These are phyloP conservation scores for Ips typographus DNA, from an alignment of 1,140 invertebrate genomes.

Conservation along the genomic window DNA sequence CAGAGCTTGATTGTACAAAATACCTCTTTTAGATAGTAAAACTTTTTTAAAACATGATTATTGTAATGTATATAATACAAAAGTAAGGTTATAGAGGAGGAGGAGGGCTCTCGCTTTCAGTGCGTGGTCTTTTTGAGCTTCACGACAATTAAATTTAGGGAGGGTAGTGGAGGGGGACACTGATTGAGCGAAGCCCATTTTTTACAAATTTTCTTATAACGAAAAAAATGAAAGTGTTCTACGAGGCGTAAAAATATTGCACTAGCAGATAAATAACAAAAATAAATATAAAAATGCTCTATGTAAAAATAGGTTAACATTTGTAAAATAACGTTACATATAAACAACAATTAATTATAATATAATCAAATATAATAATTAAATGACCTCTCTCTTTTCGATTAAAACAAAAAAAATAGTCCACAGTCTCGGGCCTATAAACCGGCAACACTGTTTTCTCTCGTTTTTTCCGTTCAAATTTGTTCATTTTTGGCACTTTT, in stretches of 20 bases:
- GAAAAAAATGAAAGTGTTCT: constrained; percentile 8
- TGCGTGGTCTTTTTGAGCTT: background rate
- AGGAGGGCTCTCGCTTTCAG: background rate
- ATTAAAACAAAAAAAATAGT: background rate
- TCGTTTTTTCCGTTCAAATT: no score
- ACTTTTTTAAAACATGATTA: background rate
- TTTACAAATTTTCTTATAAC: constrained; percentile 4
- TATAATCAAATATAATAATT: background rate
- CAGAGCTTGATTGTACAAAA: background rate
- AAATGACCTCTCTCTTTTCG: constrained; percentile 18
- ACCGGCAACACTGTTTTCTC: no score
- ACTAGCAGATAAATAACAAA: constrained; percentile 39
- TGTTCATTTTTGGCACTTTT: no score
- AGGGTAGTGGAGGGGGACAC: background rate
- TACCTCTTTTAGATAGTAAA: background rate
- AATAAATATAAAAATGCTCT: constrained; percentile 45
- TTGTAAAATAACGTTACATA: constrained; percentile 11
- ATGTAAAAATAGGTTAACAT: constrained; percentile 43
- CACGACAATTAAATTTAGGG: background rate
- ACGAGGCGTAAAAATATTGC: constrained; percentile 37
- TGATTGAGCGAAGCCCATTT: constrained; percentile 12
- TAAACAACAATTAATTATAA: constrained; percentile 20
- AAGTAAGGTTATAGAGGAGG: background rate
- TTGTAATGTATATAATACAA: constrained; percentile 1
- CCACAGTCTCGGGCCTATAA: background rate